Conservation (phyloP, 64 coral and sea anemone species). For the Stichodactyla helianthus region DNA sequence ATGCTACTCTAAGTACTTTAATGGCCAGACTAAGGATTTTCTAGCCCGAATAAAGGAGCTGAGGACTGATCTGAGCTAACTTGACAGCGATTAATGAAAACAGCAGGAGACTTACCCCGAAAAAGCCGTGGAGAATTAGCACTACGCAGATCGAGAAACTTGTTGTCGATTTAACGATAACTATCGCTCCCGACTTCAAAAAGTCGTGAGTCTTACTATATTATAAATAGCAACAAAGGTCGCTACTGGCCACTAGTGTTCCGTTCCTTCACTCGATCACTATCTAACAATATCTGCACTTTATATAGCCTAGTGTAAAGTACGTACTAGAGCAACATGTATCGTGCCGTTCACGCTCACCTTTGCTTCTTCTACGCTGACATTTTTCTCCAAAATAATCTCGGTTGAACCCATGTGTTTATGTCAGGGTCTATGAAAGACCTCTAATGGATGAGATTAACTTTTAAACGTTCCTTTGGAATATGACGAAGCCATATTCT, state of each 20-base stretch:
- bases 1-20: conserved; percentile 6
- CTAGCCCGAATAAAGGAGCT: conserved; percentile 1
- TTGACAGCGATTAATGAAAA: conserved; percentile 10
- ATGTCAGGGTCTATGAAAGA: not conserved
- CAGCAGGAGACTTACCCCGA: not conserved
- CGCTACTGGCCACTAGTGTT: not conserved
- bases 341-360: not conserved
- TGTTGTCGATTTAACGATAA: not conserved
- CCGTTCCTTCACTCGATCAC: conserved; percentile 5
- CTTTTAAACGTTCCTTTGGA: not conserved
- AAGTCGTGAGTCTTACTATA: not conserved
- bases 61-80: not conserved
- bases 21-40: not conserved
- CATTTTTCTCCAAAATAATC: conserved; percentile 7
- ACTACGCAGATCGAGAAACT: not conserved
- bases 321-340: not conserved
- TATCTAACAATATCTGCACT: conserved; percentile 14
- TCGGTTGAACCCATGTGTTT: conserved; percentile 9
- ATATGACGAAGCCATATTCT: conserved; percentile 4
- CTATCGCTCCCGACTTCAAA: not conserved
- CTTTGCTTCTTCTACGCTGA: conserved; percentile 13
- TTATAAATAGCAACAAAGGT: conserved; percentile 4
- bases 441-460: not conserved
- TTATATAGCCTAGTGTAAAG: not conserved
- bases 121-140: not conserved